Evolutionary conservation across 2,113 vertebrate genomes (phyloP), one percentile per base, ranked within the genome.

Genomic region (Mesitornis unicolor): DNA sequence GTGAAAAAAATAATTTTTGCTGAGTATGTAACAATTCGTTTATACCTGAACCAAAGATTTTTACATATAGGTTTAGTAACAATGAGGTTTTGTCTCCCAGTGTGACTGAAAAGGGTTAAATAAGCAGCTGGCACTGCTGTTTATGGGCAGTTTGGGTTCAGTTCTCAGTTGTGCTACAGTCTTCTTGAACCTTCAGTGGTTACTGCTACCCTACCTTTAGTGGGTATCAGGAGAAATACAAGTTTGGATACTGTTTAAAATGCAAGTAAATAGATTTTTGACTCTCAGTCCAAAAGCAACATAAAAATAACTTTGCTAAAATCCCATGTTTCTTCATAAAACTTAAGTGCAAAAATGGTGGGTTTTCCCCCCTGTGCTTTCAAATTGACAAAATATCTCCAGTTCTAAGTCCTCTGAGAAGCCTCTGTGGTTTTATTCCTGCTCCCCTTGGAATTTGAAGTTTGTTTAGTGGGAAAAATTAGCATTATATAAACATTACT

Each of bases 291-390:
- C 9, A 50, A 70, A 6, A 74, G 25, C 50, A 74, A 21, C 18
- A n/a, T 50, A 36, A 83, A 71, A 53, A 20, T 43, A 53, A 85
- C n/a, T 45, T 80, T 5, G 11, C 33, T 54, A 13, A 67, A 56
- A 21, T 73, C 43, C 20, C 0, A 3, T 42, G n/a, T 81, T 91
- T 80, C 36, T 18, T 80, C 22, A 14, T 68, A 47, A 65, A 86
- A 64, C 10, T 36, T 69, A 11, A 2, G 28, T 91, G 31, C 12
- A 43, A 60, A 93, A 73, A 26, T 45, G 10, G 7, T 69, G 38
- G 2, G 6, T 1, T 51, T 42, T 17, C 10, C 16, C 3, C 1
- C 2, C 7, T 31, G 5, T 67, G 31, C 29, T 75, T 47, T 68
- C 21, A 43, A 80, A 40, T 1, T 50, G n/a, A 15, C 20, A 79